Base-by-base conservation (phyloP, 2,113 vertebrate genomes). In the Mesitornis unicolor region DNA sequence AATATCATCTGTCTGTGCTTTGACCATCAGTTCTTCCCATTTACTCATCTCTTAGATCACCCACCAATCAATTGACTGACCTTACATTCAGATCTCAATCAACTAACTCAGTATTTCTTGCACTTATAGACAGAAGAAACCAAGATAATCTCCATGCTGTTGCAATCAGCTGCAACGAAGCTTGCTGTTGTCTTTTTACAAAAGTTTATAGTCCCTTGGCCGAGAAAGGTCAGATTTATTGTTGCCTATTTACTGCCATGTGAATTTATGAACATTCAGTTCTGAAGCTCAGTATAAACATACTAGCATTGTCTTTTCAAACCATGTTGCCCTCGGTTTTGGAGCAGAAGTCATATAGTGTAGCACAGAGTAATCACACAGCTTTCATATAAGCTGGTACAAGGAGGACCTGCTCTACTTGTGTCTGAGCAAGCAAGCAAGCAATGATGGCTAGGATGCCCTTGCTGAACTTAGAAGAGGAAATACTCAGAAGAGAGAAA, bases 201-300 rank as follows among this genome's bases (percentile, higher is more conserved):
- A 50, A 74, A 88, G 31, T 93, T 92, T 80, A 90, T 77, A 84
- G 19, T 7, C 9, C 29, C 9, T 13, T 74, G 51, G 33, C 73
- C 91, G 47, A 78, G 69, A 89, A 96, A 88, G 38, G n/a, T 70
- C 64, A 63, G 50, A 76, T 84, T 95, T 95, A 80, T 81, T 78
- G 73, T 67, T 87, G n/a, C 28, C 26, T 71, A 2, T 91, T 92
- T 68, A 67, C 51, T 82, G 77, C 11, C 48, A 47, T 36, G 60
- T 87, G 80, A 86, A 84, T 78, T 90, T 93, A 91, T 75, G 80
- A 89, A n/a, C 7, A 11, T 43, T 89, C 51, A 75, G 19, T 33
- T 64, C 65, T 84, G 33, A 83, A 89, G 38, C 20, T 64, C 12
- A 3, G 9, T 59, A 53, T 59, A 77, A 93, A 59, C 64, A 59